A percentile compares a stretch with the other conserved stretches of the same genome.
These are phyloP conservation scores for Periophthalmus modestus DNA, from an alignment of 2,113 vertebrate genomes.

Conservation along the genomic window DNA sequence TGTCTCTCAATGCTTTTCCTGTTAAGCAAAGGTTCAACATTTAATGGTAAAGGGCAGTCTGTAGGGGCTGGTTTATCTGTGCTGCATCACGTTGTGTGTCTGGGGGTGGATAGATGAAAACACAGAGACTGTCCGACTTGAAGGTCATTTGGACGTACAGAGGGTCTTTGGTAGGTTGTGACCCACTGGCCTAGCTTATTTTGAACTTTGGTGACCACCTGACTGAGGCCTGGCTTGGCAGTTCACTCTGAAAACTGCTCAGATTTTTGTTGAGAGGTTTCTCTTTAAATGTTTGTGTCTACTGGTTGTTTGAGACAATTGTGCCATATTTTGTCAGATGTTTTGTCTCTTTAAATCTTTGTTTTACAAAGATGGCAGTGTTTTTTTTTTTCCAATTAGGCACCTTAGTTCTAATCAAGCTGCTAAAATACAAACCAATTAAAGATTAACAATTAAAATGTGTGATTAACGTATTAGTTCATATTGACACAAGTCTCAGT, in stretches of 20 bases:
- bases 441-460: conserved; percentile 55
- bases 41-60: not conserved
- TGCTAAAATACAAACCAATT: conserved; percentile 62
- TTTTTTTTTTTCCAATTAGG: conserved; percentile 61
- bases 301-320: conserved; percentile 68
- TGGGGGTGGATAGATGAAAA: not conserved
- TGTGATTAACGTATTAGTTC: conserved; percentile 39
- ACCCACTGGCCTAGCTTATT: conserved; percentile 16
- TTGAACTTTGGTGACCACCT: conserved; percentile 42
- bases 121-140: conserved; percentile 3
- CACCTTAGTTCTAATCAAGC: conserved; percentile 70
- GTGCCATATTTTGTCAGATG: conserved; percentile 74
- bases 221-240: conserved; percentile 45
- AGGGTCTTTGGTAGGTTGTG: conserved; percentile 29
- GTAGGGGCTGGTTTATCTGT: not conserved
- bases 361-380: conserved; percentile 57
- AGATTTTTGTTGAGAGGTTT: conserved; percentile 24
- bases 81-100: not conserved
- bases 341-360: conserved; percentile 57
- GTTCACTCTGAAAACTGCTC: conserved; percentile 32
- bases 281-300: conserved; percentile 60
- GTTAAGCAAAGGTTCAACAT: conserved; percentile 49
- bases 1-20: conserved; percentile 56
- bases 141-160: conserved; percentile 19
- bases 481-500: conserved; percentile 65